Evolutionary conservation across 2,888 invertebrate genomes (phyloP), one percentile per base, ranked within the genome.

Genomic region (Allophyes oxyacanthae): DNA sequence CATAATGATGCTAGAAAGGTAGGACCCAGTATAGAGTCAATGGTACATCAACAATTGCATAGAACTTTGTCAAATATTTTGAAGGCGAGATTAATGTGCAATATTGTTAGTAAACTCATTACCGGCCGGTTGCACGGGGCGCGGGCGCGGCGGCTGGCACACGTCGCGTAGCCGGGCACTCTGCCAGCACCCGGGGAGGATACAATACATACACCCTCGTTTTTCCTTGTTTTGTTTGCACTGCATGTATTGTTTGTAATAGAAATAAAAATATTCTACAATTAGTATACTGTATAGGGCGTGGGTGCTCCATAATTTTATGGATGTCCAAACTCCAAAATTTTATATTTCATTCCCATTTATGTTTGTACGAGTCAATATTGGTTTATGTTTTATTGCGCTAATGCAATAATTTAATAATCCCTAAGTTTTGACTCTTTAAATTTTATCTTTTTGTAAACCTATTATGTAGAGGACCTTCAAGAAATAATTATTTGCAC

Each of bases 111-210:
- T 79, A 78, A 79, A 79, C 75, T 82, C 77, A 84, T 85, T 85
- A 84, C 78, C 74, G 75, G 73, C 75, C 78, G 78, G 78, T 62
- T 71, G 81, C 85, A 84, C 83, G 81, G 83, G 83, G 79, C 74
- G 62, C 72, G 81, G 84, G 83, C 83, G 45, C 45, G 44, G 40
- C 67, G 56, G 72, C 78, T 72, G 72, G 85, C 82, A 85, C 84
- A 83, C 72, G 76, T 75, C 76, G 69, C 32, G 52, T 38, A 28
- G 52, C 68, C 72, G 80, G 88, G 88, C 85, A 63, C 59, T 42
- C 55, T 85, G 90, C 91, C 90, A 91, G 85, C 72, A 81, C 76
- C 78, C 66, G 74, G 78, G 81, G 82, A 81, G 81, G 78, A 62
- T 69, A 72, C 73, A 71, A 5, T 10, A n/a, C 1, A 63, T 64